phyloP scores from a whole-genome alignment of 2,797 vertebrate genomes.

The Coilia nasus region DNA sequence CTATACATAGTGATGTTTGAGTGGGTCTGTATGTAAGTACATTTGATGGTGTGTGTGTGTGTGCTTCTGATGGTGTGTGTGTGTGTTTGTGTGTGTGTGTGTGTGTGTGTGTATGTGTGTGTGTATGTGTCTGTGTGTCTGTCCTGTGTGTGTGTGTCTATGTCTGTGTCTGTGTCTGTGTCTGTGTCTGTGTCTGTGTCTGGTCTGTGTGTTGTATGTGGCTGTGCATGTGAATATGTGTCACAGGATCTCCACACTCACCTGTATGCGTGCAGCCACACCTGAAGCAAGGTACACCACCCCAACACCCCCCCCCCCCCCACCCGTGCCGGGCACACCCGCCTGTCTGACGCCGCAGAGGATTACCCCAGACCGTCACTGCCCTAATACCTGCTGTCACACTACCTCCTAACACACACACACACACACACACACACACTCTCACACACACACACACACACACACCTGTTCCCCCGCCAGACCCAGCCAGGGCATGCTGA shows the following conservation, averaged over 20 bases:
- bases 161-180: neutral
- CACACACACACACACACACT: neutral
- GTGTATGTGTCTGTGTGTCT: neutral
- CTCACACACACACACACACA: neutral
- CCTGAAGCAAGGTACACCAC: constrained; percentile 16
- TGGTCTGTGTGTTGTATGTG: too few species aligned
- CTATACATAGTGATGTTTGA: neutral
- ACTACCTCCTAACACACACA: neutral
- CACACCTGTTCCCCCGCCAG: neutral
- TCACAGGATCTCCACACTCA: neutral
- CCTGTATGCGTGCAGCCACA: constrained; percentile 27
- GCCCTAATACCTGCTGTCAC: constrained; percentile 46
- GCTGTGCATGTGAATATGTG: neutral
- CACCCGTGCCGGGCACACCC: neutral
- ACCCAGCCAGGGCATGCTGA: neutral
- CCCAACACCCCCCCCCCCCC: neutral
- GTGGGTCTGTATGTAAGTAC: neutral
- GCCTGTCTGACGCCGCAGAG: constrained; percentile 18
- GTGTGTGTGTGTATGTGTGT: neutral
- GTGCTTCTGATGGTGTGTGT: neutral
- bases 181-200: too few species aligned
- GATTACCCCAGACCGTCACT: constrained; percentile 39
- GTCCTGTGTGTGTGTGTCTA: neutral
- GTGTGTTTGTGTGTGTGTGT: neutral
- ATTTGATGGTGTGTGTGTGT: neutral